Base-by-base conservation (phyloP, 2,888 invertebrate genomes). In the Dicranocentrus wangi region DNA sequence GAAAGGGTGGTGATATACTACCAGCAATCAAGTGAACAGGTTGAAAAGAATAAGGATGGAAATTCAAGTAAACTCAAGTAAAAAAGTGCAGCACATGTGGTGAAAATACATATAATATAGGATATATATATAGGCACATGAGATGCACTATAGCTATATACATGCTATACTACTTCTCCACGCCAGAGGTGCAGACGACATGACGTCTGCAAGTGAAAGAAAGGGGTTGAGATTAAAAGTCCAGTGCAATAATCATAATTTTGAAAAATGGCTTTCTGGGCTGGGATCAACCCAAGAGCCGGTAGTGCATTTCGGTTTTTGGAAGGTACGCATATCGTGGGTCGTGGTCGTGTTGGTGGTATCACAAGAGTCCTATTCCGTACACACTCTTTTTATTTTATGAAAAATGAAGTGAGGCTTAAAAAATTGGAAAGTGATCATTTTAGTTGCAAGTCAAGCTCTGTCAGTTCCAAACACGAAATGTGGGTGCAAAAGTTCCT, bases 171-270 rank as follows among this genome's bases (percentile, higher is more conserved):
- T n/a, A n/a, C n/a, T n/a, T n/a, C n/a, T n/a, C n/a, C n/a, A n/a
- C n/a, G n/a, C n/a, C 27, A 53, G 61, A 47, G 77, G 70, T 77
- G 77, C 55, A 77, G 69, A 70, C 77, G 69, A 70, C 70, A 77
- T 70, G 70, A 77, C 70, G 69, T 70, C 77, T 77, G 63, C 63
- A 77, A 69, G 70, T 77, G 63, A 70, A 69, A 28, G 69, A 76
- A 70, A 70, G 55, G 77, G 77, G 70, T 77, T 77, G 70, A 70
- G 77, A 77, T 77, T 77, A 77, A 77, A 77, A 77, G 77, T 77
- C 77, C 77, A 70, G 63, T 53, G 70, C 53, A 77, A 77, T 77
- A 70, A 77, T 70, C 77, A 63, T 77, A 69, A 77, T 77, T 77
- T 77, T 77, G 77, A 77, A 77, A 77, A 77, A 77, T 77, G 69